Evolutionary conservation across 2,888 invertebrate genomes (phyloP).

Genomic region (Hybos culiciformis): DNA sequence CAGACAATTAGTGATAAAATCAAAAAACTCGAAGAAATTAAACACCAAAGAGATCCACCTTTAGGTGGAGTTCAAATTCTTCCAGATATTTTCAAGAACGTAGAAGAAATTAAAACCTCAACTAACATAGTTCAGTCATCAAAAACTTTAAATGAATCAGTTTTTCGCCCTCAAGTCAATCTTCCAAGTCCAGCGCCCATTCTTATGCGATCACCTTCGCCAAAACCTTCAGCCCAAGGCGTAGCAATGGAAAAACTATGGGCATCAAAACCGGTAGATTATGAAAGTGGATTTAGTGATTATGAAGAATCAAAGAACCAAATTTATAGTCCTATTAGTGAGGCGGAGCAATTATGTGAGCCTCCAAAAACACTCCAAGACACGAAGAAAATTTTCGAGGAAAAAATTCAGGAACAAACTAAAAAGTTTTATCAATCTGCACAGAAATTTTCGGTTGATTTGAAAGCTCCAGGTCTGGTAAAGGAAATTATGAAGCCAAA

Average conservation of each 20-base stretch:
- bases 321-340: conserved; percentile 15
- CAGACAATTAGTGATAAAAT: conserved; percentile 45
- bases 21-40: conserved; percentile 42
- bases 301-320: conserved; percentile 16
- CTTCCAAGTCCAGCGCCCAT: conserved; percentile 25
- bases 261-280: conserved; percentile 35
- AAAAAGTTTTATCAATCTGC: conserved; percentile 17
- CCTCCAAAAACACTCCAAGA: conserved; percentile 22
- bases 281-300: conserved; percentile 22
- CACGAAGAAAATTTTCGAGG: conserved; percentile 24
- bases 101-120: conserved; percentile 16
- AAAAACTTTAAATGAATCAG: conserved; percentile 24
- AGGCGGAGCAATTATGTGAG: conserved; percentile 13
- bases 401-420: conserved; percentile 18
- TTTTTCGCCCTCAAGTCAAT: conserved; percentile 31
- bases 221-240: conserved; percentile 48
- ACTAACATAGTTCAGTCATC: conserved; percentile 23
- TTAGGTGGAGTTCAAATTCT: conserved; percentile 43
- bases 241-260: conserved; percentile 55
- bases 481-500: conserved; percentile 32
- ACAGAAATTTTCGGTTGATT: conserved; percentile 24
- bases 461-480: conserved; percentile 39
- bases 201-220: conserved; percentile 35
- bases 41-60: conserved; percentile 40
- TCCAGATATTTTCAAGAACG: conserved; percentile 22